Conservation (phyloP, 2,888 invertebrate genomes). For the Chrysotoxum bicinctum region DNA sequence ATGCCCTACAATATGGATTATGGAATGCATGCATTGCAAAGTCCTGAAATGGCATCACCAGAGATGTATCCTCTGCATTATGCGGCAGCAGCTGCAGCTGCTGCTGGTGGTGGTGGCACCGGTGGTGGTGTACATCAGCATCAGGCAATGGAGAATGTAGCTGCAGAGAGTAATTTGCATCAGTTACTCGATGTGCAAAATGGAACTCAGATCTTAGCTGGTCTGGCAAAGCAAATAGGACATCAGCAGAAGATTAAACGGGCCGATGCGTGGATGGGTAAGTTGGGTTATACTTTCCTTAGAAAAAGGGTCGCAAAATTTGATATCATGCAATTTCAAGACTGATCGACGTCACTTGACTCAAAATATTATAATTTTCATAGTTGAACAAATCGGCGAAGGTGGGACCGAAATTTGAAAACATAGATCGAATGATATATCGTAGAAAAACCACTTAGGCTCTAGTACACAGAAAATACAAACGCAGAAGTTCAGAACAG, state of each 20-base stretch:
- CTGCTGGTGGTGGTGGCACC: slow-evolving; percentile 62
- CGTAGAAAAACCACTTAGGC: no score
- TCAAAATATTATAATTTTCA: no score
- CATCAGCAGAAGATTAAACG: slow-evolving; percentile 80
- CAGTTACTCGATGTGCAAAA: slow-evolving; percentile 79
- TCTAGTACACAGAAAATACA: no score
- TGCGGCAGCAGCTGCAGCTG: slow-evolving; percentile 77
- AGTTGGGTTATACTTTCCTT: slow-evolving; percentile 35
- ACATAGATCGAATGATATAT: no score
- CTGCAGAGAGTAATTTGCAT: slow-evolving; percentile 79
- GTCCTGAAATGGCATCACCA: slow-evolving; percentile 76
- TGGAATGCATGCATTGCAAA: slow-evolving; percentile 77
- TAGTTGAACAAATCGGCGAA: no score
- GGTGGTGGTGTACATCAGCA: slow-evolving; percentile 73
- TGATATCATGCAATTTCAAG: no score
- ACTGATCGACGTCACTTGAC: no score
- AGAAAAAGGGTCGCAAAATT: no score
- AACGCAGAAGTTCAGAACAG: no score
- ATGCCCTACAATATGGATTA: slow-evolving; percentile 82
- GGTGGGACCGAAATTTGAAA: no score
- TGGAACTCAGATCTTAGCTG: slow-evolving; percentile 78
- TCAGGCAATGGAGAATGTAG: slow-evolving; percentile 77
- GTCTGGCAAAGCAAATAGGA: slow-evolving; percentile 77
- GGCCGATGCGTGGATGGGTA: slow-evolving; percentile 80
- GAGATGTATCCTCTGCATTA: slow-evolving; percentile 79